Conservation (phyloP, 2,113 vertebrate genomes). For the Sturnira hondurensis region DNA sequence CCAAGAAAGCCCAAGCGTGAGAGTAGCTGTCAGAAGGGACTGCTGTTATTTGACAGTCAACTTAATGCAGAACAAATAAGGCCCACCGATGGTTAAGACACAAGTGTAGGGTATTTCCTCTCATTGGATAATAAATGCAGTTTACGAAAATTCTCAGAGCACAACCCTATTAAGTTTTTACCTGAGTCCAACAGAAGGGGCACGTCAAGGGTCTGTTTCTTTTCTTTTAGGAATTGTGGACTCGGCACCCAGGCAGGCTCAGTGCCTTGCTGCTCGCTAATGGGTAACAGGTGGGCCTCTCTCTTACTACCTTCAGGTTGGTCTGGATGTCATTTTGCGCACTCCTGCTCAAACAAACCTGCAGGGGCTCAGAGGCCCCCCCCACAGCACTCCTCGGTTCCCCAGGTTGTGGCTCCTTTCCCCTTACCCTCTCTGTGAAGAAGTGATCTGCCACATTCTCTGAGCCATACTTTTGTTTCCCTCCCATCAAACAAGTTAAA, state of each 20-base stretch:
- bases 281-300: not conserved
- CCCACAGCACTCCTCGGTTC: not conserved
- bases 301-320: constrained; percentile 14
- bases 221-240: constrained; percentile 31
- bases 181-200: not conserved
- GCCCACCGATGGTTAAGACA: not conserved
- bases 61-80: not conserved
- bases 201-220: not conserved
- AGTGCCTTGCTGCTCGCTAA: not conserved
- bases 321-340: not conserved
- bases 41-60: not conserved
- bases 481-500: not conserved
- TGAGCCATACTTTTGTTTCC: not conserved
- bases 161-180: not conserved
- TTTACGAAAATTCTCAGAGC: not conserved
- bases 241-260: not conserved
- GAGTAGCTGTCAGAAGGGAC: not conserved
- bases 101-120: not conserved
- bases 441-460: not conserved
- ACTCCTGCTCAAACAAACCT: not conserved
- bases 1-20: not conserved
- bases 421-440: not conserved
- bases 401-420: not conserved
- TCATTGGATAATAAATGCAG: not conserved
- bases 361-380: not conserved